These are phyloP conservation scores for Pteruthius melanotis DNA, from an alignment of 2,113 vertebrate genomes.

Conservation along the genomic window DNA sequence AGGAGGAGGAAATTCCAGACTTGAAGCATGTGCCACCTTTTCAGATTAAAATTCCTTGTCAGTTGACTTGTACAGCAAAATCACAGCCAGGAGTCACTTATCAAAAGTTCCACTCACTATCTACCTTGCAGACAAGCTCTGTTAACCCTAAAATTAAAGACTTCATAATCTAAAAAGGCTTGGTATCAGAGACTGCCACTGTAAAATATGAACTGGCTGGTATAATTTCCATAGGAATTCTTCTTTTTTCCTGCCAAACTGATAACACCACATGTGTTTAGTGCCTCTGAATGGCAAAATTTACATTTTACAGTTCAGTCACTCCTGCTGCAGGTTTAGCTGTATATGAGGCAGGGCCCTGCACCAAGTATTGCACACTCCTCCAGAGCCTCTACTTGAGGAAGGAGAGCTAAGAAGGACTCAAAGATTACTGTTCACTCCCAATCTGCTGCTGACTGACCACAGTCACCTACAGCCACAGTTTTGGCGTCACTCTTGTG, in stretches of 20 bases:
- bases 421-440: background rate
- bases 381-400: background rate
- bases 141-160: background rate
- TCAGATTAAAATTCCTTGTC: slow-evolving; percentile 4
- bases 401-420: background rate
- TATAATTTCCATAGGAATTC: slow-evolving; percentile 17
- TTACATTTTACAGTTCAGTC: background rate
- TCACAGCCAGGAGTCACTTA: background rate
- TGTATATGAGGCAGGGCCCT: background rate
- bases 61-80: background rate
- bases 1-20: slow-evolving; percentile 19
- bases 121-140: background rate
- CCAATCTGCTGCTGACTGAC: background rate
- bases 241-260: slow-evolving; percentile 1
- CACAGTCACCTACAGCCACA: background rate
- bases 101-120: background rate
- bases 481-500: background rate
- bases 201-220: background rate
- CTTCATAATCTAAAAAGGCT: background rate
- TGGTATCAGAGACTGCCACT: background rate
- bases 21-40: slow-evolving; percentile 12
- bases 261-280: background rate
- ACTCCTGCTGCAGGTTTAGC: background rate
- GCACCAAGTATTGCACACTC: background rate
- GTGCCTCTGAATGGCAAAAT: background rate